Evolutionary conservation across 2,113 vertebrate genomes (phyloP), one percentile per base, ranked within the genome.

Genomic region (Hippocampus guttulatus): DNA sequence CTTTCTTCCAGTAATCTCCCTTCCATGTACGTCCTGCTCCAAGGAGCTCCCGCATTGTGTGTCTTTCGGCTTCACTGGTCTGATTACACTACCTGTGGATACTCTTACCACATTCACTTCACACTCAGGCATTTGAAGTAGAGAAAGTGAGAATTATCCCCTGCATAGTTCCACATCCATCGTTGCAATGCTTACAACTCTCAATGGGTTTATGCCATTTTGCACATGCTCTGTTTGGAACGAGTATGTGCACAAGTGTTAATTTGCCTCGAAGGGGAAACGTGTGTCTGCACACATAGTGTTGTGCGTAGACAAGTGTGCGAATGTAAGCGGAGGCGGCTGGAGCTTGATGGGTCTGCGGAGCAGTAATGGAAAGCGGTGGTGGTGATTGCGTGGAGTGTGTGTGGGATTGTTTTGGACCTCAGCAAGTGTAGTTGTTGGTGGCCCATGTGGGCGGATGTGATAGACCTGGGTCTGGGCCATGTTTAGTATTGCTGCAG

Each of bases 61-160:
- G 67, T 69, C 71, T 63, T n/a, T 41, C 64, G 67, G 68, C 77
- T 72, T 20, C 65, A 63, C 75, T 64, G 60, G 41, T 74, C 69
- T 71, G 72, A 83, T 82, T 81, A 60, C 57, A 8, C 76, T 81
- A 81, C 76, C 79, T 80, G 81, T 77, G 75, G 80, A 81, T 71
- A 57, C 70, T 85, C 55, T 14, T 4, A 27, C 68, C 45, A 64
- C 69, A 69, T 77, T 83, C 64, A 66, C 38, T 64, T 71, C 77
- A 71, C 81, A 81, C 76, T 71, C 49, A 55, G 64, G 74, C 68
- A 45, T 69, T 61, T 41, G 14, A 64, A 60, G 40, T 27, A 47
- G 64, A 69, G 58, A 65, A 81, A 66, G 75, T 79, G 84, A 72
- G 70, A 87, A 84, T 69, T 66, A 67, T 75, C 45, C 65, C 68